Evolutionary conservation across 1,140 invertebrate species (phyloP).

Genomic region (Drosophila nebulosa): DNA sequence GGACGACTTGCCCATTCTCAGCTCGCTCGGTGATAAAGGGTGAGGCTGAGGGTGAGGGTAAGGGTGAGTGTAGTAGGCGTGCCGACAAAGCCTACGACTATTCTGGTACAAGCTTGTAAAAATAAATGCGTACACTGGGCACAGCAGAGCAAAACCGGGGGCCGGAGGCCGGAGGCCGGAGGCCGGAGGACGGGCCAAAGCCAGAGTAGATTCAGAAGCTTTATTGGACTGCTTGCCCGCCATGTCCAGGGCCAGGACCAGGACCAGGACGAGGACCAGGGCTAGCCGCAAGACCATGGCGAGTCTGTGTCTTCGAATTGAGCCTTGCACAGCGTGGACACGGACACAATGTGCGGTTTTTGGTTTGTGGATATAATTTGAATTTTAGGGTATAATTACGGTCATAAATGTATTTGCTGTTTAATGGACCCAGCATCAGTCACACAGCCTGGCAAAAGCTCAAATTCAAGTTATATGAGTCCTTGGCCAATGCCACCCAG

Average conservation of each 20-base stretch:
- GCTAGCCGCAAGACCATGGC: conserved; percentile 52
- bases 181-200: too few species aligned
- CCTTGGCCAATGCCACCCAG: conserved; percentile 18
- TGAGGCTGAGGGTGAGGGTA: not conserved
- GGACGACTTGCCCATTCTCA: not conserved
- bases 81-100: conserved; percentile 70
- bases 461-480: conserved; percentile 6
- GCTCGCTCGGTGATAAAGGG: not conserved
- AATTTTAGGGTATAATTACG: conserved; percentile 80
- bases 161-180: too few species aligned
- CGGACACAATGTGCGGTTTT: conserved; percentile 65
- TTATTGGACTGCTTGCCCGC: conserved; percentile 28
- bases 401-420: conserved; percentile 79
- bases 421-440: conserved; percentile 52
- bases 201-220: conserved; percentile 18
- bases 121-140: conserved; percentile 51
- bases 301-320: conserved; percentile 38
- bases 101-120: conserved; percentile 73
- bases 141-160: conserved; percentile 19
- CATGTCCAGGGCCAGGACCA: conserved; percentile 49
- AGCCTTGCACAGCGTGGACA: conserved; percentile 39
- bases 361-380: conserved; percentile 79
- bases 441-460: conserved; percentile 4
- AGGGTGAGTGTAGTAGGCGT: conserved; percentile 40
- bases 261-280: conserved; percentile 48